phyloP scores from a whole-genome alignment of 1,140 invertebrate genomes.

The Hyles euphorbiae region DNA sequence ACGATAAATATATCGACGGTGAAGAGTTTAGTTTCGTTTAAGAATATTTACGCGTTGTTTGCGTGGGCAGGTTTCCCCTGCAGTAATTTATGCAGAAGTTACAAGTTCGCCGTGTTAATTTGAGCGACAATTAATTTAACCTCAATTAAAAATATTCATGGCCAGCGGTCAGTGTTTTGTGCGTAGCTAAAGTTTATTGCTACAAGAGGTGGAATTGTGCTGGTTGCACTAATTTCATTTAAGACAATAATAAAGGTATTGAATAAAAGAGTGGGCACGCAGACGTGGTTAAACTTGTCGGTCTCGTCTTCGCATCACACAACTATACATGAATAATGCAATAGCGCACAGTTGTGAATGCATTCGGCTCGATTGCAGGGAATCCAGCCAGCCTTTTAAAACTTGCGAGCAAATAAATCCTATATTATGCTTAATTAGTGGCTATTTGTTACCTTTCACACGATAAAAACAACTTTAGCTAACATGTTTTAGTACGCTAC shows the following conservation, averaged over 20 bases:
- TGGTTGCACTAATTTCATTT: too few species aligned
- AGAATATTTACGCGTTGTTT: background rate
- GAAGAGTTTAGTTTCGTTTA: background rate
- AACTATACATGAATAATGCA: conserved; percentile 49
- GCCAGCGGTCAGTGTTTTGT: conserved; percentile 14
- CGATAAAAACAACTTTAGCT: too few species aligned
- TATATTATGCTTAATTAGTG: too few species aligned
- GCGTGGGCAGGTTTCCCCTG: background rate
- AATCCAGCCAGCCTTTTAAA: conserved; percentile 15
- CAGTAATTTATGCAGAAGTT: conserved; percentile 5
- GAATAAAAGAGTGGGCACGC: conserved; percentile 3
- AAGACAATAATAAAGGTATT: too few species aligned
- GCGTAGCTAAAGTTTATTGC: conserved; percentile 9
- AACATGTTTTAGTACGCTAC: too few species aligned
- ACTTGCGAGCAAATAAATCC: too few species aligned
- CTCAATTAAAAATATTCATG: conserved; percentile 57
- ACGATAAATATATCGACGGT: background rate
- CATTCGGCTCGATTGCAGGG: conserved; percentile 32
- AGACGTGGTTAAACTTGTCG: conserved; percentile 20
- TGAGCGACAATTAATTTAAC: conserved; percentile 62
- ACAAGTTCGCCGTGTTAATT: conserved; percentile 20
- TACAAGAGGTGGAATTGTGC: conserved; percentile 10
- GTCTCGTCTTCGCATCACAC: conserved; percentile 23
- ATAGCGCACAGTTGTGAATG: conserved; percentile 18
- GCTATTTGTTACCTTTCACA: too few species aligned